Conservation (phyloP, 2,113 vertebrate genomes). For the Emydocephalus ijimae region DNA sequence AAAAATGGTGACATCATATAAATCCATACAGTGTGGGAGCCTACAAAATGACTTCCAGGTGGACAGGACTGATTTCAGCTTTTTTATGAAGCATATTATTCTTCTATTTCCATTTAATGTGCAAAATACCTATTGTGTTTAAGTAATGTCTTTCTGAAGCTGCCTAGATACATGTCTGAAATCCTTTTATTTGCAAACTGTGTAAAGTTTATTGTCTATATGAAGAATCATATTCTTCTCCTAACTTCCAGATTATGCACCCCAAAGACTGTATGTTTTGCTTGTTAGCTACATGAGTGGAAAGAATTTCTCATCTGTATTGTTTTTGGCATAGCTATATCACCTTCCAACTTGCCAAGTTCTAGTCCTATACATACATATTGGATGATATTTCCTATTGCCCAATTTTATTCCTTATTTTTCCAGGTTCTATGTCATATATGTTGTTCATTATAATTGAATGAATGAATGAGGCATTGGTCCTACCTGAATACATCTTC, state of each 20-base stretch:
- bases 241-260: slow-evolving; percentile 21
- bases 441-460: no score
- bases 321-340: not conserved
- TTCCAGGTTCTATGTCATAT: not conserved
- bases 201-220: slow-evolving; percentile 16
- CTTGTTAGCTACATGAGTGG: not conserved
- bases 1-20: slow-evolving; percentile 32
- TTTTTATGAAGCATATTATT: slow-evolving; percentile 44
- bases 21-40: slow-evolving; percentile 29
- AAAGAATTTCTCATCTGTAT: not conserved
- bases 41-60: slow-evolving; percentile 40
- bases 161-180: slow-evolving; percentile 39
- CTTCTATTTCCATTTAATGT: slow-evolving; percentile 35
- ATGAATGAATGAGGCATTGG: no score
- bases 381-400: not conserved
- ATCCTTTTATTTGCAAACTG: not conserved
- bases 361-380: not conserved
- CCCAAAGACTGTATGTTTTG: slow-evolving; percentile 35
- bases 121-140: slow-evolving; percentile 24
- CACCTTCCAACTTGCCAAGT: not conserved
- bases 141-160: slow-evolving; percentile 23
- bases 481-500: no score
- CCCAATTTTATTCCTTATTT: not conserved
- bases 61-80: slow-evolving; percentile 26
- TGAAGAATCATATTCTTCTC: slow-evolving; percentile 43